Evolutionary conservation across 2,888 invertebrate species (phyloP), one percentile per base, ranked within the genome.

Genomic region (Acrobasis suavella): DNA sequence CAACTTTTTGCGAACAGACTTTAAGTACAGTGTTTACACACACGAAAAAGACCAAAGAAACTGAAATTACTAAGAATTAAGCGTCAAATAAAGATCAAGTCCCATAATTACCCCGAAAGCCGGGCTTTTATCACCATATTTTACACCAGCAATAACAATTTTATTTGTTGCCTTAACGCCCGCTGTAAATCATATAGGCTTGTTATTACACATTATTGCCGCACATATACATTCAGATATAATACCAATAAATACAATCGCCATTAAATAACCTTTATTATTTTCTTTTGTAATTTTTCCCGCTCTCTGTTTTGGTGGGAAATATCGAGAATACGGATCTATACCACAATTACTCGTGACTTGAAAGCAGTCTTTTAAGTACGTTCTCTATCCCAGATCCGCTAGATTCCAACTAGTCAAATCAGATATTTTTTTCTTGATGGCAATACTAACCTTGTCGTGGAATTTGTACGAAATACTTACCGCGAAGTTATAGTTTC

Each of bases 181-280:
- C 79, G 77, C 82, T 83, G 80, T 89, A 89, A 90, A 89, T 90
- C 88, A 89, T 81, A 79, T 75, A 79, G 72, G 78, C 73, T 70
- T 79, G 81, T 87, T 89, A 90, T 89, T 87, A 85, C 86, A 85
- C 85, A 84, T 87, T 87, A 88, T 86, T 85, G 85, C 86, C 78
- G 77, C 81, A 85, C 82, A 83, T 82, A 83, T 50, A 55, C 50
- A 56, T 62, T 83, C 82, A 85, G 84, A 82, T 77, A 78, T 83
- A 79, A 83, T 80, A 70, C 76, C 75, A 80, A 87, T 85, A 86
- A 86, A 85, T 85, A 82, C 78, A 77, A 78, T 78, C 73, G 78
- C 74, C 75, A 76, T 78, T 77, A 77, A 76, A 75, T 72, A 72
- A 50, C 62, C 74, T 74, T 78, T 80, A 80, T 83, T 82, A 81